phyloP scores from a whole-genome alignment of 1,140 invertebrate species.

The Drosophila pseudoananassae region DNA sequence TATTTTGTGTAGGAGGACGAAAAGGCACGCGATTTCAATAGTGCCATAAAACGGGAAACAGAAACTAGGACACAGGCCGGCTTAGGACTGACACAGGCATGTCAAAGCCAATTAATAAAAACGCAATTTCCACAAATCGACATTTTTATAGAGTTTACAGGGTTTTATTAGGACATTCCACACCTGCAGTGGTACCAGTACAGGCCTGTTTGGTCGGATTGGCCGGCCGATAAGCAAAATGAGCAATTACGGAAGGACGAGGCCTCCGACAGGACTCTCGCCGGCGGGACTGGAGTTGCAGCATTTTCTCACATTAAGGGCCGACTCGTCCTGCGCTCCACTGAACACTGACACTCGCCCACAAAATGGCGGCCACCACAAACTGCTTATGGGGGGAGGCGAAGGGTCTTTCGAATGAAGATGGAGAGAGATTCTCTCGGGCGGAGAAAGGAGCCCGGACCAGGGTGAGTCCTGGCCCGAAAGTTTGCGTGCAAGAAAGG shows the following conservation, averaged over 20 bases:
- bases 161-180: conserved; percentile 45
- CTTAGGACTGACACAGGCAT: conserved; percentile 40
- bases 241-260: conserved; percentile 64
- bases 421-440: conserved; percentile 7
- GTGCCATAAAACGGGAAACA: conserved; percentile 57
- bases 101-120: conserved; percentile 78
- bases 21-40: conserved; percentile 63
- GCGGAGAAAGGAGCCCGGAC: conserved; percentile 20
- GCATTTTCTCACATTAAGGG: conserved; percentile 81
- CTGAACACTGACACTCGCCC: conserved; percentile 46
- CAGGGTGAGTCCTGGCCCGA: conserved; percentile 48
- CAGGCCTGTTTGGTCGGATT: conserved; percentile 25
- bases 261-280: conserved; percentile 40
- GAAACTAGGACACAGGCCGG: conserved; percentile 1
- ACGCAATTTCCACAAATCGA: conserved; percentile 66
- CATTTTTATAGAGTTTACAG: conserved; percentile 53
- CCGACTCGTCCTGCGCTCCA: conserved; percentile 57
- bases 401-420: background rate
- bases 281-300: conserved; percentile 47
- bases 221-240: conserved; percentile 63
- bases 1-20: conserved; percentile 38
- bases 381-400: background rate
- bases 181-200: conserved; percentile 45
- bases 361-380: conserved; percentile 59
- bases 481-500: conserved; percentile 63